These are phyloP conservation scores for Epinotia ramella DNA, from an alignment of 2,888 invertebrate species.

Conservation along the genomic window DNA sequence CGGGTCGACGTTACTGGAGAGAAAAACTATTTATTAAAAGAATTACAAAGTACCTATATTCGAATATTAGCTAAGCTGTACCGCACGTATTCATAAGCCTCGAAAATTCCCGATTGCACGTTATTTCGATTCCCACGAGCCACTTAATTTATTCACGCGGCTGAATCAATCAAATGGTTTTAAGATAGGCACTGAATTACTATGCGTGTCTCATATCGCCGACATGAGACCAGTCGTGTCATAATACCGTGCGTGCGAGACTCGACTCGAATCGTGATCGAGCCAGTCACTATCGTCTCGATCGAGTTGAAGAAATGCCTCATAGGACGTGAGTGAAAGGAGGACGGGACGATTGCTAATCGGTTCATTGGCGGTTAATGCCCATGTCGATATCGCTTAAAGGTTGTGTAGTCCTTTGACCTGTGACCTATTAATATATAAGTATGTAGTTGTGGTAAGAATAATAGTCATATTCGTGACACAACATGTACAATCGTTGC, in stretches of 20 bases:
- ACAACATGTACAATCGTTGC: not conserved
- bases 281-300: constrained; percentile 9
- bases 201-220: not conserved
- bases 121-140: not conserved
- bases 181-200: constrained; percentile 1
- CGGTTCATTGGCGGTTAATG: constrained; percentile 29
- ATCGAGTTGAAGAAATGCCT: constrained; percentile 18
- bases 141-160: not conserved
- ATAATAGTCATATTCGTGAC: not conserved
- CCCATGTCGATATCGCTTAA: constrained; percentile 21
- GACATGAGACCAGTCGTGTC: not conserved
- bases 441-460: not conserved
- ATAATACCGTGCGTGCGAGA: constrained; percentile 4
- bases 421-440: no score
- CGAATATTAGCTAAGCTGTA: no score
- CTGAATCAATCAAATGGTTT: not conserved
- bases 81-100: not conserved
- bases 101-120: not conserved
- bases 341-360: constrained; percentile 51
- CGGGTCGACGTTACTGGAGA: no score
- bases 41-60: no score
- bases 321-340: constrained; percentile 69
- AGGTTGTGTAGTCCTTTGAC: constrained; percentile 39
- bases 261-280: constrained; percentile 19
- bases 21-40: no score